Evolutionary conservation across 2,797 vertebrate species (phyloP), one percentile per base, ranked within the genome.

Genomic region (Microctenopoma stevenorrisi): DNA sequence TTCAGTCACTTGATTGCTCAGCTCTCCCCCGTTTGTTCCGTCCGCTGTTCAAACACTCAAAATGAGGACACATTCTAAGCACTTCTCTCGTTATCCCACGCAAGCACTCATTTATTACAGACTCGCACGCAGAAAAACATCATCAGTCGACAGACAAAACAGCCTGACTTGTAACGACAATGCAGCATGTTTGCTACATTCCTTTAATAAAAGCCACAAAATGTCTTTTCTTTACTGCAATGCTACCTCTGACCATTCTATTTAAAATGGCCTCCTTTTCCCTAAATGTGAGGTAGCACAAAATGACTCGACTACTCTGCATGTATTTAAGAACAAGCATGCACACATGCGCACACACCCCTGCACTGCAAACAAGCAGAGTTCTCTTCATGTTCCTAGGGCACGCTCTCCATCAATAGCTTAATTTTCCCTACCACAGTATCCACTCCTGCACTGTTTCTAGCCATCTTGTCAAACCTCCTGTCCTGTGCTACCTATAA

Each of bases 341-440:
- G 14, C 49, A 59, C 69, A 47, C 46, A 6, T 42, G 50, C 56
- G 50, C 56, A 69, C 76, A 72, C 60, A 7, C 26, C n/a, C 53
- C 25, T 56, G 60, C 79, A 72, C 78, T 83, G 75, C 68, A 85
- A 85, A 86, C 79, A 75, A 87, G 81, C 59, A 87, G 77, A 88
- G 85, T 87, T 86, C 80, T 86, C 84, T 84, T 90, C 73, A 88
- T 76, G 74, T 87, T 86, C 77, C 79, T 83, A 72, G 40, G 84
- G 79, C 59, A 10, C 54, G 1, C 76, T 78, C 78, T 78, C 74
- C 81, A 84, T 88, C 86, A 90, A 92, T 90, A 89, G 87, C 77
- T 83, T 87, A 79, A 90, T 90, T 91, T 90, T 90, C 69, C 62
- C 55, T 59, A 64, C 84, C 85, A 83, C 84, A 86, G 81, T 35